Evolutionary conservation across 2,888 invertebrate genomes (phyloP), one percentile per base, ranked within the genome.

Genomic region (Habrosyne pyritoides): DNA sequence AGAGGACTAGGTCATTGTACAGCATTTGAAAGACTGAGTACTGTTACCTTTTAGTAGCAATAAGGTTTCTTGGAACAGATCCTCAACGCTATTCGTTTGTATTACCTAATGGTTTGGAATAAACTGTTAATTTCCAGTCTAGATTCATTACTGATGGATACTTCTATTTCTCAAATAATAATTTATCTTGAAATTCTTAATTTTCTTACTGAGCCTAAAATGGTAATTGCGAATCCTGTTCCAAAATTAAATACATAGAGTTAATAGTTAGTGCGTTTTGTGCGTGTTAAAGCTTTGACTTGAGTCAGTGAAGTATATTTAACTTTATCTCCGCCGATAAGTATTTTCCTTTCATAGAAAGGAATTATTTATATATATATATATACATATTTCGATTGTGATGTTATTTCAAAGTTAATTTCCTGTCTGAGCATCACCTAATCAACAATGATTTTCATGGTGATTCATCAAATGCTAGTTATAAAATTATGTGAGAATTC

Each of bases 71-170:
- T 63, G 60, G 75, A 81, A 81, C 71, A 64, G 66, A 67, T 80
- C 84, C 84, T 85, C 81, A 75, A 83, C 72, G 65, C 64, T 61
- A 68, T 64, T 76, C 81, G 82, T 83, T 86, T 86, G 84, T 85
- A 73, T 62, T 71, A 21, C 21, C n/a, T 36, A 69, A 73, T 75
- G 66, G 69, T 66, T 76, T 68, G 70, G 67, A 83, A 74, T 77
- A 73, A 71, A 73, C 75, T 76, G 76, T 78, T 73, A 83, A 30
- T 86, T 85, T 86, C 81, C 81, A 82, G 83, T 75, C 74, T 73
- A 70, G 68, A 77, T 79, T 82, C 66, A 71, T 67, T 67, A n/a
- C n/a, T n/a, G 64, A 61, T 56, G 56, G 66, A 66, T 64, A 70
- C 74, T 70, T 74, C 52, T 60, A 70, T 72, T 7, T 18, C 2